phyloP scores from a whole-genome alignment of 2,113 vertebrate genomes.

The Azemiops feae region DNA sequence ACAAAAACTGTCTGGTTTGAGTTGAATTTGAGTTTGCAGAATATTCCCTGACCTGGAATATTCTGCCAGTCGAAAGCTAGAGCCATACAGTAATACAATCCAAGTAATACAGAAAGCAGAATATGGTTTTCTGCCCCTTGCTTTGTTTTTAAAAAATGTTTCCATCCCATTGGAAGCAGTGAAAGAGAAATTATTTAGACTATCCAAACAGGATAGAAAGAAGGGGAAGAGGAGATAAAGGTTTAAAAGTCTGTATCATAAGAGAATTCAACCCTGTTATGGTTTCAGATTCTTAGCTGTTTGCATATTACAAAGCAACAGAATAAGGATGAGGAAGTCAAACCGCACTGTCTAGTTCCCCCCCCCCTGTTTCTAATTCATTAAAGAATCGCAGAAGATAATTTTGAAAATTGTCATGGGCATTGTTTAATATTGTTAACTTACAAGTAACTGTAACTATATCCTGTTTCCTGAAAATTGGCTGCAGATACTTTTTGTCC shows the following conservation, averaged over 20 bases:
- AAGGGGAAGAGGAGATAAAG: not conserved
- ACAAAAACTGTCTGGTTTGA: not conserved
- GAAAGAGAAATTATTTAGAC: not conserved
- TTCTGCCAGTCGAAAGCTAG: not conserved
- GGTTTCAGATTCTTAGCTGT: not conserved
- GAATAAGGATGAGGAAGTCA: not conserved
- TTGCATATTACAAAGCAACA: not conserved
- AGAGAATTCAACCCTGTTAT: not conserved
- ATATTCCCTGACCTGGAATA: not conserved
- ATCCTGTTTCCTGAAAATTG: not conserved
- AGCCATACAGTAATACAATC: not conserved
- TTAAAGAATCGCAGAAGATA: not conserved
- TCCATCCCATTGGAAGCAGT: not conserved
- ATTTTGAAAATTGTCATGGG: not conserved
- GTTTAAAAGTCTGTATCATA: not conserved
- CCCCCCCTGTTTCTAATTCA: not conserved
- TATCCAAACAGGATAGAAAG: not conserved
- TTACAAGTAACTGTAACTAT: not conserved
- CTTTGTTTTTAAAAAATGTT: not conserved
- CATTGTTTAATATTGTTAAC: not conserved
- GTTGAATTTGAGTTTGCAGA: not conserved
- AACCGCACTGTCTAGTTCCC: not conserved
- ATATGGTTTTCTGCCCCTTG: not conserved
- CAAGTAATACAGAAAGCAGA: not conserved
- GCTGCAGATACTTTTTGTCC: not conserved